Evolutionary conservation across 2,888 invertebrate species (phyloP).

Genomic region (Coenonympha glycerion): DNA sequence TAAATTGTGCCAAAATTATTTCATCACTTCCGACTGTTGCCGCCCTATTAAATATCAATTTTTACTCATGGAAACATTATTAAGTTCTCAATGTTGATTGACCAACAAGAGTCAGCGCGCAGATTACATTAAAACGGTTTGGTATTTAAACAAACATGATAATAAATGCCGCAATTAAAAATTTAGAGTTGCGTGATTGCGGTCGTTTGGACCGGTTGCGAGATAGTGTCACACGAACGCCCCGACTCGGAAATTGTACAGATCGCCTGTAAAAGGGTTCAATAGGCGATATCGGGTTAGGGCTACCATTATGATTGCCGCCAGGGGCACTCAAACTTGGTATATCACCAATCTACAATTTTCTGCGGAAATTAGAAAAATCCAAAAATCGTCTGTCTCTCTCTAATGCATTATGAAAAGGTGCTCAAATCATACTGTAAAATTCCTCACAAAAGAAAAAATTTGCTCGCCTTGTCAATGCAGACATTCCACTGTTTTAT

Average conservation of each 20-base stretch:
- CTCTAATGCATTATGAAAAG: too few species aligned
- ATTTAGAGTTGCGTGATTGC: conserved; percentile 21
- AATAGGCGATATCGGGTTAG: conserved; percentile 41
- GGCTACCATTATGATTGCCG: conserved; percentile 46
- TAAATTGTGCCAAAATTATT: too few species aligned
- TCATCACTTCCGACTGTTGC: too few species aligned
- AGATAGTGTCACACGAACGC: conserved; percentile 27
- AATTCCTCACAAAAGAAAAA: too few species aligned
- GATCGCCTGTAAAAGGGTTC: conserved; percentile 34
- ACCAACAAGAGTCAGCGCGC: conserved; percentile 10
- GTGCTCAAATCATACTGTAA: too few species aligned
- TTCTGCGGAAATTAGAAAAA: too few species aligned
- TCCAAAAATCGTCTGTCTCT: too few species aligned
- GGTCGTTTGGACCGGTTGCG: conserved; percentile 17
- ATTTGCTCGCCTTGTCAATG: too few species aligned
- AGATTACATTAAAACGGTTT: conserved; percentile 14
- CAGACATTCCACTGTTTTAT: too few species aligned
- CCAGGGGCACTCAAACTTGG: conserved; percentile 13
- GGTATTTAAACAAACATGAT: conserved; percentile 22
- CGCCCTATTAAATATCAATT: too few species aligned
- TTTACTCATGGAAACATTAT: neutral
- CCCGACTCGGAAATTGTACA: conserved; percentile 24
- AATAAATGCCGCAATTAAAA: conserved; percentile 25
- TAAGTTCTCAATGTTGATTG: conserved; percentile 6
- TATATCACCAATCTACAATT: neutral